A percentile compares a stretch with the other conserved stretches of the same genome.
Conservation (phyloP, 1,140 invertebrate genomes). For the Olivierus martensii region DNA sequence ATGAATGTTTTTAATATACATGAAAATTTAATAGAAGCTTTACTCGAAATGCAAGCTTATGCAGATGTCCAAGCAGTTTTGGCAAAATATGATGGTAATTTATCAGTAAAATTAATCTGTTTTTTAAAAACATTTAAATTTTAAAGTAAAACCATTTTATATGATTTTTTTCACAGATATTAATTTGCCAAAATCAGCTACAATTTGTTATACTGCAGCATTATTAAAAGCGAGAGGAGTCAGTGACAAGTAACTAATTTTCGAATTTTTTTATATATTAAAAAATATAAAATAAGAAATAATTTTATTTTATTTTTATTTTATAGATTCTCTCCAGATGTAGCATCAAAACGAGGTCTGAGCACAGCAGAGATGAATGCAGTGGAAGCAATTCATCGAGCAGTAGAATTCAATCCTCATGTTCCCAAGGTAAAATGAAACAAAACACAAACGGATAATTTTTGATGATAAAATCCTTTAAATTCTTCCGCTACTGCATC, state of each 20-base stretch:
- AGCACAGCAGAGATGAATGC: constrained; percentile 84
- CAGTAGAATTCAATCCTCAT: constrained; percentile 97
- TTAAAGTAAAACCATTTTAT: not conserved
- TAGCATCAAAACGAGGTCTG: constrained; percentile 71
- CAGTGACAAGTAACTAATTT: constrained; percentile 61
- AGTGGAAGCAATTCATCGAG: constrained; percentile 90
- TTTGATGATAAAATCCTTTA: no score
- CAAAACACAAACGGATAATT: no score
- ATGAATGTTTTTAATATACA: constrained; percentile 93
- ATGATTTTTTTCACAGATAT: constrained; percentile 49
- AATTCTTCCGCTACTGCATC: no score
- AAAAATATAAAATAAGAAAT: not conserved
- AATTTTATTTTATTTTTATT: no score
- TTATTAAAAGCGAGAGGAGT: constrained; percentile 82
- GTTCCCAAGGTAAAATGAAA: constrained; percentile 82
- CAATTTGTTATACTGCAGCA: constrained; percentile 94
- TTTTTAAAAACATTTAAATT: not conserved
- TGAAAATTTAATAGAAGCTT: constrained; percentile 91
- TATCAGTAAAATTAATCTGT: not conserved
- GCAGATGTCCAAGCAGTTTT: constrained; percentile 92
- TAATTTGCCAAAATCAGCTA: constrained; percentile 85
- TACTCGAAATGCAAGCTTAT: constrained; percentile 91
- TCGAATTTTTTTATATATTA: not conserved
- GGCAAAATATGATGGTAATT: constrained; percentile 74
- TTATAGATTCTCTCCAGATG: constrained; percentile 60